A percentile compares a stretch with the other conserved stretches of the same genome.
Evolutionary conservation across 2,888 invertebrate genomes (phyloP).

Genomic region (Acrocyrtus sp.): DNA sequence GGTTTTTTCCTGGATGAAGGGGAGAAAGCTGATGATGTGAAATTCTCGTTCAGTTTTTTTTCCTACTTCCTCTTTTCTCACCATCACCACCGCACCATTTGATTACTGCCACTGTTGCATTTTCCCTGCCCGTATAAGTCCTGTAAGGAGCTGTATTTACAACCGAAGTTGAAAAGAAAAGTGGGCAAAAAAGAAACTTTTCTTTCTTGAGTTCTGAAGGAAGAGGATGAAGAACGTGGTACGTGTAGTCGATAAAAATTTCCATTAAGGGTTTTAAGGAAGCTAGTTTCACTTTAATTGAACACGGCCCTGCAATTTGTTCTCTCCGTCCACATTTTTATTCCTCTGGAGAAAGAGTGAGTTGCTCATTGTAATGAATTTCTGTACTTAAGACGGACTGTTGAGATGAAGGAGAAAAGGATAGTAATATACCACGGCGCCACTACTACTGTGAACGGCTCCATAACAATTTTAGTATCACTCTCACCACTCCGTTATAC

Average conservation of each 20-base stretch:
- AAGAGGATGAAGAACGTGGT: conserved; percentile 20
- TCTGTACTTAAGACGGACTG: conserved; percentile 44
- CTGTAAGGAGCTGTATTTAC: too few species aligned
- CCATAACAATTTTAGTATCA: conserved; percentile 36
- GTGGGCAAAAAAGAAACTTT: too few species aligned
- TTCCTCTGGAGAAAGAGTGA: conserved; percentile 37
- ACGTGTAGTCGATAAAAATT: conserved; percentile 47
- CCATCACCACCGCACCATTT: too few species aligned
- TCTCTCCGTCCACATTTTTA: conserved; percentile 46
- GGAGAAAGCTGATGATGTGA: too few species aligned
- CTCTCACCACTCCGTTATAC: conserved; percentile 35
- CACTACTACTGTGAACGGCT: conserved; percentile 21
- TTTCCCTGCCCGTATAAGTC: too few species aligned
- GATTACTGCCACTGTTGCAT: too few species aligned
- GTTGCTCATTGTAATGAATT: conserved; percentile 49
- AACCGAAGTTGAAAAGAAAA: too few species aligned
- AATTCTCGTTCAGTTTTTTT: too few species aligned
- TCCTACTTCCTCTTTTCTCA: too few species aligned
- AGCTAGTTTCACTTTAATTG: conserved; percentile 48
- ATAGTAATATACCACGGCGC: background rate
- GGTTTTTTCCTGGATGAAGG: too few species aligned
- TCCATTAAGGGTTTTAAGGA: conserved; percentile 49
- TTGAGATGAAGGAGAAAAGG: conserved; percentile 30
- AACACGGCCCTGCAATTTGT: conserved; percentile 46
- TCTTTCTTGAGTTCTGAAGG: too few species aligned